Conservation (phyloP, 2,888 invertebrate genomes). For the Dioctria linearis region DNA sequence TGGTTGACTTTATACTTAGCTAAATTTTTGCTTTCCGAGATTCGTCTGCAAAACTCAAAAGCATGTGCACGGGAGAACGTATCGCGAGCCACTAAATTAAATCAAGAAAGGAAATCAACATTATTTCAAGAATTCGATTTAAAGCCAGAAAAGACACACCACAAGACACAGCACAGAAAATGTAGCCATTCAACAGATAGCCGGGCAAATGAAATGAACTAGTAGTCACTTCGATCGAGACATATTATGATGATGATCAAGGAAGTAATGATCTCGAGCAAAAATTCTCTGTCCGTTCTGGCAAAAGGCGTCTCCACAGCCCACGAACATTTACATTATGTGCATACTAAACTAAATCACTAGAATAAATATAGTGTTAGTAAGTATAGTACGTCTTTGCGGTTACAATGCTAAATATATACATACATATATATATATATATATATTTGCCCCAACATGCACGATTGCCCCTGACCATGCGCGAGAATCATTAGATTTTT, state of each 20-base stretch:
- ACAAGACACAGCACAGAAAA: background rate
- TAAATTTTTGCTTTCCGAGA: background rate
- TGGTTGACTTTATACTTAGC: slow-evolving; percentile 4
- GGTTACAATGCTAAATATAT: slow-evolving; percentile 11
- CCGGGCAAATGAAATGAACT: background rate
- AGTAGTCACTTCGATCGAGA: background rate
- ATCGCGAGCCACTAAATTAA: slow-evolving; percentile 43
- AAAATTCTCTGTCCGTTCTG: background rate
- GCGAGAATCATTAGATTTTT: slow-evolving; percentile 12
- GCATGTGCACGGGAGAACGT: slow-evolving; percentile 32
- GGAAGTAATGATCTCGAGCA: slow-evolving; percentile 23
- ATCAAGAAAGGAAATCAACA: slow-evolving; percentile 48
- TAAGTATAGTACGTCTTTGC: slow-evolving; percentile 8
- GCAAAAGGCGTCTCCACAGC: background rate
- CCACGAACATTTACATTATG: background rate
- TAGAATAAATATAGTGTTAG: background rate
- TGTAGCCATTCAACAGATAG: background rate
- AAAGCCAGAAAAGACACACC: background rate
- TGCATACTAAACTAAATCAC: background rate
- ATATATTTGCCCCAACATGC: slow-evolving; percentile 3
- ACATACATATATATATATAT: background rate
- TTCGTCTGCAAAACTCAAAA: slow-evolving; percentile 7
- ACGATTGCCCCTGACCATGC: slow-evolving; percentile 31
- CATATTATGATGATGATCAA: slow-evolving; percentile 5
- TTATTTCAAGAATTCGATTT: slow-evolving; percentile 41